Conservation (phyloP, 2,888 invertebrate genomes). For the Brachynemurus nebulosus region DNA sequence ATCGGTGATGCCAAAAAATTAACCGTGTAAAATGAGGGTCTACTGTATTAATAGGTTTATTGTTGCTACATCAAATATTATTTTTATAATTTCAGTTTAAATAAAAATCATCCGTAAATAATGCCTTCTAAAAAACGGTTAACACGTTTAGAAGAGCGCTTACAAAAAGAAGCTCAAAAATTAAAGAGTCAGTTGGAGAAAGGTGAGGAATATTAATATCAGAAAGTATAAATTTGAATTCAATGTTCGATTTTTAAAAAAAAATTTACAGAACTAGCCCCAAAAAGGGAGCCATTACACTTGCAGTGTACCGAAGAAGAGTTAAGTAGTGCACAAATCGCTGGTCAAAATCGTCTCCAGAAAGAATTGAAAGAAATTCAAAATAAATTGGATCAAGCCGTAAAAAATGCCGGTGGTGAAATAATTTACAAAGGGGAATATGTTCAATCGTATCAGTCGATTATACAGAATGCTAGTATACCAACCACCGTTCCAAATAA, state of each 20-base stretch:
- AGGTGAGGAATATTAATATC: conserved; percentile 3
- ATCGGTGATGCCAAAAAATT: no score
- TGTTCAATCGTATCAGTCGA: conserved; percentile 43
- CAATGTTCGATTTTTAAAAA: not conserved
- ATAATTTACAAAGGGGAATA: conserved; percentile 51
- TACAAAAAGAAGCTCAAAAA: conserved; percentile 11
- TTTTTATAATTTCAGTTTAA: no score
- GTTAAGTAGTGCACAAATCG: conserved; percentile 48
- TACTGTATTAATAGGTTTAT: no score
- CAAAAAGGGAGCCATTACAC: conserved; percentile 32
- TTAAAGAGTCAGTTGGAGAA: conserved; percentile 10
- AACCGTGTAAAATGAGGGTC: no score
- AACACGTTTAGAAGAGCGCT: conserved; percentile 7
- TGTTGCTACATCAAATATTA: no score
- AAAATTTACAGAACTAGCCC: conserved; percentile 6
- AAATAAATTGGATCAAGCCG: conserved; percentile 42
- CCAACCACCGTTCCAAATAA: no score
- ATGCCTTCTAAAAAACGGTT: conserved; percentile 10
- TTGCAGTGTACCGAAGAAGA: conserved; percentile 63
- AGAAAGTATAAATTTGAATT: not conserved
- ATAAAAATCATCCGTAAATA: no score
- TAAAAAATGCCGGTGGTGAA: conserved; percentile 44
- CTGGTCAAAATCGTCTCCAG: conserved; percentile 45
- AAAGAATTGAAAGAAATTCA: conserved; percentile 53
- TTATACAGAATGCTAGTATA: not conserved